Evolutionary conservation across 2,113 vertebrate genomes (phyloP), one percentile per base, ranked within the genome.

Genomic region (Poeciliopsis turrubarensis): DNA sequence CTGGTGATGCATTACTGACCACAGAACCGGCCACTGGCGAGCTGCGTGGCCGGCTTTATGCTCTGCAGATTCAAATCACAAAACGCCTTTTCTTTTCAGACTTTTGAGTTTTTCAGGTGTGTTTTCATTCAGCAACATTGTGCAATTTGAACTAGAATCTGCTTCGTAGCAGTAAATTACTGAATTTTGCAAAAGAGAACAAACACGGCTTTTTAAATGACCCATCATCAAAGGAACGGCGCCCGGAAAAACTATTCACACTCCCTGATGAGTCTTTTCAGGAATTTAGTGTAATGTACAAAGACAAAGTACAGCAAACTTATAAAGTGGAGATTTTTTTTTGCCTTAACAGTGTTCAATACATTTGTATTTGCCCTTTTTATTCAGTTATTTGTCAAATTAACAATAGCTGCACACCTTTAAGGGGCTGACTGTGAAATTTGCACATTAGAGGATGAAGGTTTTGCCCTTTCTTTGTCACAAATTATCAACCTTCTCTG

Each of bases 1-100:
- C 86, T 85, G 68, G 73, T 66, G 80, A 84, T 79, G 87, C 87
- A 75, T 84, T 78, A 66, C 77, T 81, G 84, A 83, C 72, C 77
- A 72, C 69, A 64, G 77, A 14, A 27, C 65, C 30, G 66, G 65
- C n/a, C 26, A 72, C 60, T 27, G 19, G 70, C 11, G 17, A 32
- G 37, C 44, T 27, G 37, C 65, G 68, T 66, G 60, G 73, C 39
- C 44, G 15, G 63, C 22, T 64, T 0, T 47, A 26, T 65, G 4
- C 25, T 19, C 3, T 70, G 47, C 30, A 41, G 25, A 32, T 0
- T 0, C 29, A 68, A 75, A 41, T 41, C 75, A 79, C 0, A 68
- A 62, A 68, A 65, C 7, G 41, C 37, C 4, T 25, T 70, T 17
- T 13, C 3, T 15, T 44, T 3, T 11, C 34, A 37, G 34, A 37